A percentile compares a stretch with the other conserved stretches of the same genome.
Conservation (phyloP, 2,888 invertebrate species). For the Caradrina clavipalpis region DNA sequence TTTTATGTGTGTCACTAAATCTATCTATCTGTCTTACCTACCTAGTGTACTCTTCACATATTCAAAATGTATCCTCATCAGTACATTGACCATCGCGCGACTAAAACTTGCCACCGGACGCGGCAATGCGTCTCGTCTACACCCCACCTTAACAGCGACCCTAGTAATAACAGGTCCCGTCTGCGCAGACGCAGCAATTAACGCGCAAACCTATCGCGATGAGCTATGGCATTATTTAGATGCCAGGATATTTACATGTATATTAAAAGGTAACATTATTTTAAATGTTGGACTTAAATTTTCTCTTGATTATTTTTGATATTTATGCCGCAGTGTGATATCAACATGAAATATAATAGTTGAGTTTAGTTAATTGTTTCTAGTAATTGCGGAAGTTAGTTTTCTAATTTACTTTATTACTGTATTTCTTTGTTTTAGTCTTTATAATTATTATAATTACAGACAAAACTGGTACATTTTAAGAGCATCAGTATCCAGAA, state of each 20-base stretch:
- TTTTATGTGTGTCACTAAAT: too few relatives aligned
- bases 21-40: too few relatives aligned
- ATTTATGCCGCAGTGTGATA: conserved; percentile 15
- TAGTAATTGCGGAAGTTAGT: conserved; percentile 8
- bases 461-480: too few relatives aligned
- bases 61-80: background rate
- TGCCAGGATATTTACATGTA: conserved; percentile 74
- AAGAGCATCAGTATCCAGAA: too few relatives aligned
- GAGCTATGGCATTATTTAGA: conserved; percentile 78
- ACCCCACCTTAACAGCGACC: conserved; percentile 46
- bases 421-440: background rate
- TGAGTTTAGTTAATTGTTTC: background rate
- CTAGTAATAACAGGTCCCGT: conserved; percentile 72
- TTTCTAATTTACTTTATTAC: conserved; percentile 9
- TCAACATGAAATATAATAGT: background rate
- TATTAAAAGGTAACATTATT: conserved; percentile 67
- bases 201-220: conserved; percentile 78
- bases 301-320: conserved; percentile 36
- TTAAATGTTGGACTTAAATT: conserved; percentile 27
- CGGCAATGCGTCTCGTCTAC: conserved; percentile 1
- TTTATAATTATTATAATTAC: too few relatives aligned
- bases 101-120: background rate
- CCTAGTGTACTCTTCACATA: background rate
- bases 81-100: background rate
- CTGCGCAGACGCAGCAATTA: conserved; percentile 75